Percentiles rank a stretch among this genome's conserved stretches.
Conservation (phyloP, 2,113 vertebrate species). For the Elachura formosa region DNA sequence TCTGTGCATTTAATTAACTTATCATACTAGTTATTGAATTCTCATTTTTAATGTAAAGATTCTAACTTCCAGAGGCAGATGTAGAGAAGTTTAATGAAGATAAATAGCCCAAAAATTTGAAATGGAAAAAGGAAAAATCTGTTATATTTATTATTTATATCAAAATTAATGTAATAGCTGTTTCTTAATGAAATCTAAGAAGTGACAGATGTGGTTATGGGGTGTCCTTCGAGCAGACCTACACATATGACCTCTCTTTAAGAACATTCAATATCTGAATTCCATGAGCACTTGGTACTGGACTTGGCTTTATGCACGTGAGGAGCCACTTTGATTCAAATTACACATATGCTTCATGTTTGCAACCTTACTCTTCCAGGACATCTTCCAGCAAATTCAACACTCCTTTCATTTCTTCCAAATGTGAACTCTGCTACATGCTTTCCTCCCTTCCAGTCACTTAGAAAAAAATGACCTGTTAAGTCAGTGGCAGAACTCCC, state of each 20-base stretch:
- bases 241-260: neutral
- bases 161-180: neutral
- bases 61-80: neutral
- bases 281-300: neutral
- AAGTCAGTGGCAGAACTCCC: constrained; percentile 32
- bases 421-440: neutral
- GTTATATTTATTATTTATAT: neutral
- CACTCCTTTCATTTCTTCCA: neutral
- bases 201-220: neutral
- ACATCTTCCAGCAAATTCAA: constrained; percentile 15
- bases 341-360: neutral
- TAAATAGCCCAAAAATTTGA: neutral
- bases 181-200: neutral
- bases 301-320: neutral
- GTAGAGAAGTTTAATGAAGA: neutral
- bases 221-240: neutral
- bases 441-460: neutral
- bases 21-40: neutral
- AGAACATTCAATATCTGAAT: neutral
- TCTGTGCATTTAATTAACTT: neutral
- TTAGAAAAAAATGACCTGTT: neutral
- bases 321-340: neutral
- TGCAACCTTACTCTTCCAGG: neutral
- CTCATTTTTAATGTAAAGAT: neutral
- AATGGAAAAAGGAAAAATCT: neutral